phyloP scores from a whole-genome alignment of 2,888 invertebrate species.

The Epirrhoe alternata region DNA sequence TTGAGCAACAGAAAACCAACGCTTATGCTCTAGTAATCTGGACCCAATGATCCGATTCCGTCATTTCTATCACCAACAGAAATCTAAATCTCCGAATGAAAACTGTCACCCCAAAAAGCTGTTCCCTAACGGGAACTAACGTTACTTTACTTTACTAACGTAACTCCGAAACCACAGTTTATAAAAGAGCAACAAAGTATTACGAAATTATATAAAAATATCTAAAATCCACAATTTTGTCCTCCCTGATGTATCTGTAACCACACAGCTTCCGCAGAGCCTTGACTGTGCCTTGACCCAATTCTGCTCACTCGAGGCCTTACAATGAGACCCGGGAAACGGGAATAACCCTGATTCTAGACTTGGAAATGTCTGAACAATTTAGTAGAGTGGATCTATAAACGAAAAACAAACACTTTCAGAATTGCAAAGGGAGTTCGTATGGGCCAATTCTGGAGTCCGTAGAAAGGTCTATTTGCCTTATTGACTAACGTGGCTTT shows the following conservation, averaged over 20 bases:
- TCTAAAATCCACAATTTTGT: not conserved
- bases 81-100: too few species aligned
- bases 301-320: conserved; percentile 19
- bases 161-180: too few species aligned
- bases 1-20: too few species aligned
- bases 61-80: too few species aligned
- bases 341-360: not conserved
- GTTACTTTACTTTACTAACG: too few species aligned
- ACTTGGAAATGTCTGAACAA: not conserved
- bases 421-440: not conserved
- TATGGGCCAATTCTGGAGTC: too few species aligned
- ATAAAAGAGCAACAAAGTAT: not conserved
- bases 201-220: conserved; percentile 1
- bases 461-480: too few species aligned
- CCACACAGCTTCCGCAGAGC: conserved; percentile 19
- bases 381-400: not conserved
- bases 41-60: too few species aligned
- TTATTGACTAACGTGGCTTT: too few species aligned
- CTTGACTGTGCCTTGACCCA: conserved; percentile 32
- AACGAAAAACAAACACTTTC: not conserved
- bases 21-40: too few species aligned
- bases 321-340: conserved; percentile 9
- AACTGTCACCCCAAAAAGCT: too few species aligned
- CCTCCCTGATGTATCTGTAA: conserved; percentile 16
- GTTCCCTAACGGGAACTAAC: too few species aligned